phyloP scores from a whole-genome alignment of 2,888 invertebrate species.

The Zonitis immaculata region DNA sequence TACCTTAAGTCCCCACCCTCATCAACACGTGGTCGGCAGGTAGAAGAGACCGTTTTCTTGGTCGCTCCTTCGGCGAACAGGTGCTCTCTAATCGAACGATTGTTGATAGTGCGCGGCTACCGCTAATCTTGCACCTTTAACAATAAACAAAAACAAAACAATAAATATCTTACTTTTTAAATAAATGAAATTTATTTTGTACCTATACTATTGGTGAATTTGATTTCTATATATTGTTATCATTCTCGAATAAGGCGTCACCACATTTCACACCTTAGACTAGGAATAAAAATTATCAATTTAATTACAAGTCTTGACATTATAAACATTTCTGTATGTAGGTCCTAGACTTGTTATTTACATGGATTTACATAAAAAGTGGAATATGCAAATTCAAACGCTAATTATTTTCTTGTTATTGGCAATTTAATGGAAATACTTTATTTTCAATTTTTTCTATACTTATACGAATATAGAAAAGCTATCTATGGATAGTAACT shows the following conservation, averaged over 20 bases:
- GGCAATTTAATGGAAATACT: neutral
- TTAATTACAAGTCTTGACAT: conserved; percentile 21
- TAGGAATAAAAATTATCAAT: conserved; percentile 20
- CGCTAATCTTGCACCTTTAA: too few relatives aligned
- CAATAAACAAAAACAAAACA: too few relatives aligned
- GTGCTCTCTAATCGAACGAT: conserved; percentile 22
- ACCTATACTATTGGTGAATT: too few relatives aligned
- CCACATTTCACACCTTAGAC: neutral
- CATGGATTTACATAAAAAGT: neutral
- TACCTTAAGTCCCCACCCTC: conserved; percentile 43
- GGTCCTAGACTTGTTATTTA: conserved; percentile 3
- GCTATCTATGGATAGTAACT: too few relatives aligned
- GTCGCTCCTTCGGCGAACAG: conserved; percentile 23
- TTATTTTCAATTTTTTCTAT: too few relatives aligned
- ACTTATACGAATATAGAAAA: too few relatives aligned
- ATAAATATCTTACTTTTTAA: too few relatives aligned
- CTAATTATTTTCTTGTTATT: neutral
- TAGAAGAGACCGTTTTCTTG: conserved; percentile 28
- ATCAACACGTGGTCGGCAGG: conserved; percentile 43
- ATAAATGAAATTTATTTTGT: too few relatives aligned
- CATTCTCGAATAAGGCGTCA: too few relatives aligned
- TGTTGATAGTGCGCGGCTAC: too few relatives aligned
- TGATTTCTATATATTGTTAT: too few relatives aligned
- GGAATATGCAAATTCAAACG: neutral
- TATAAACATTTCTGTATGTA: conserved; percentile 16